Base-by-base conservation (phyloP, 30 jellyfish, hydroid and myxozoan genomes). In the Catostylus mosaicus region DNA sequence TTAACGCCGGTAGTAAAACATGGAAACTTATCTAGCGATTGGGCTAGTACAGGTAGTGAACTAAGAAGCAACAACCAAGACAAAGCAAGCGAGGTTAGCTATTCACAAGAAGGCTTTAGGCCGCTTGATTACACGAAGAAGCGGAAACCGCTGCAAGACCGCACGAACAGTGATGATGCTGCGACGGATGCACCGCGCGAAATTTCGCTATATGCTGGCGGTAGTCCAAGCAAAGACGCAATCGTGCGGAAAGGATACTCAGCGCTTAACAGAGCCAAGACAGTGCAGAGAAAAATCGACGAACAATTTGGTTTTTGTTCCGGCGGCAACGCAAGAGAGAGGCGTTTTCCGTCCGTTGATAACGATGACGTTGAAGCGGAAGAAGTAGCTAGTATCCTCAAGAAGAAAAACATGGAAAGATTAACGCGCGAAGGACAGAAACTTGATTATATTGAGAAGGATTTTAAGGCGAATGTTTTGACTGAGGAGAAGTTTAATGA, bases 231-330 rank as follows among this genome's bases (percentile, higher is more conserved):
- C 37, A 32, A 26, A 48, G 90, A 80, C 34, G 29, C 47, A 11
- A 71, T 80, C 12, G 77, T 80, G 0, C 65, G 75, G 5, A 80
- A 61, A 9, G 90, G 83, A n/a, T 72, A 80, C 36, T 72, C 82
- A 14, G 90, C 90, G 33, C 67, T 80, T 26, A 22, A 36, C 36
- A 80, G 80, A 50, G 90, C 90, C 29, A 80, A 80, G 78, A 67
- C 45, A 23, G 79, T 80, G 45, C 83, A 69, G 51, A 26, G 90
- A 33, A 36, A 48, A 36, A 67, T 79, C 36, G 90, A 80, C 37
- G 90, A 72, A 51, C 84, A 80, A 20, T 80, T 80, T 67, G 84
- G 67, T 36, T 69, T 80, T 26, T 66, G 61, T 24, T 77, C 36
- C 20, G 75, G 52, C 73, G 27, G 40, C 3, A 20, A 51, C 0